A percentile compares a stretch with the other conserved stretches of the same genome.
phyloP scores from a whole-genome alignment of 2,888 invertebrate species.

The Dinocampus coccinellae region DNA sequence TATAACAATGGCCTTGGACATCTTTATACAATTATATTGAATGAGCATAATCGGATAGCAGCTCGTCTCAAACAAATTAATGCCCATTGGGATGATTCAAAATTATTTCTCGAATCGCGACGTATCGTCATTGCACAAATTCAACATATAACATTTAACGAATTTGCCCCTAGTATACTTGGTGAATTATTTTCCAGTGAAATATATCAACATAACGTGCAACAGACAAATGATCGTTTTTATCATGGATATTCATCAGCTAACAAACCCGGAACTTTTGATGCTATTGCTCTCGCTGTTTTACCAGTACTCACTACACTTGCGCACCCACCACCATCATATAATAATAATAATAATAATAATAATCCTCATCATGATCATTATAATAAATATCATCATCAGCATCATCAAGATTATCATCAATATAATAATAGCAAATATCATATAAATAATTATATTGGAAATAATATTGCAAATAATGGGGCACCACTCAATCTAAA shows the following conservation, averaged over 20 bases:
- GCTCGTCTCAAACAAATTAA: slow-evolving; percentile 79
- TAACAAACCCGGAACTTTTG: slow-evolving; percentile 82
- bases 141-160: slow-evolving; percentile 87
- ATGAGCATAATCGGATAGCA: slow-evolving; percentile 86
- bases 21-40: slow-evolving; percentile 79
- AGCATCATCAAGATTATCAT: too few species aligned
- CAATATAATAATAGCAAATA: slow-evolving; percentile 79
- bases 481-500: slow-evolving; percentile 77
- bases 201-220: slow-evolving; percentile 73
- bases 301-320: slow-evolving; percentile 75
- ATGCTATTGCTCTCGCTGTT: slow-evolving; percentile 82
- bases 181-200: slow-evolving; percentile 79
- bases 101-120: slow-evolving; percentile 81
- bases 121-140: slow-evolving; percentile 83
- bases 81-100: slow-evolving; percentile 84
- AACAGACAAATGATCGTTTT: slow-evolving; percentile 75
- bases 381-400: too few species aligned
- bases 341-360: too few species aligned
- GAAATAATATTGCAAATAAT: slow-evolving; percentile 76
- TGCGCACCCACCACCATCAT: not conserved
- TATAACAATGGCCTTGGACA: slow-evolving; percentile 76
- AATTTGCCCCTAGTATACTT: slow-evolving; percentile 83
- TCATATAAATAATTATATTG: slow-evolving; percentile 69
- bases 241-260: slow-evolving; percentile 86
- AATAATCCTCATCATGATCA: too few species aligned